Evolutionary conservation across 2,797 vertebrate genomes (phyloP).

Genomic region (Eulemur albifrons): DNA sequence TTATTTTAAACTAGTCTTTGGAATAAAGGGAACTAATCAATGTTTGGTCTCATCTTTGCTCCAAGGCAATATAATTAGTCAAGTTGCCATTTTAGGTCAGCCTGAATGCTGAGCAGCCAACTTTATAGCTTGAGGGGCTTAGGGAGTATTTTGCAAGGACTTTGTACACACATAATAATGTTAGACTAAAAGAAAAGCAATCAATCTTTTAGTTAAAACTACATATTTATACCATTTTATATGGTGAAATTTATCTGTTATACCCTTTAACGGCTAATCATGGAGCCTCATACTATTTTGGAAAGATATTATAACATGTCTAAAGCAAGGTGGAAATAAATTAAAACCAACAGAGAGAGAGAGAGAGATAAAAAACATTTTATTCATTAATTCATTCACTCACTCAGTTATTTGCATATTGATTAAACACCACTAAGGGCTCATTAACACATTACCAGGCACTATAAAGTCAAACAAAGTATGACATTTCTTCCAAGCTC

Average conservation of each 20-base stretch:
- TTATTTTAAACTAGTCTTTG: slow-evolving; percentile 68
- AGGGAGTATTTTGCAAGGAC: slow-evolving; percentile 15
- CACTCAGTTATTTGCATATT: not conserved
- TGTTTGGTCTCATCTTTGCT: not conserved
- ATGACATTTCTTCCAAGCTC: not conserved
- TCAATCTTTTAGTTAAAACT: not conserved
- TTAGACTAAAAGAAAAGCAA: not conserved
- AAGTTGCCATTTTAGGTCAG: slow-evolving; percentile 22
- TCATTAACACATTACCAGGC: not conserved
- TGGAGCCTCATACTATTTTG: slow-evolving; percentile 15
- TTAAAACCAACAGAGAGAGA: slow-evolving; percentile 37
- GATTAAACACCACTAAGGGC: not conserved
- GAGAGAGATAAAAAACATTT: not conserved
- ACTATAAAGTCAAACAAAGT: not conserved
- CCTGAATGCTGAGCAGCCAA: slow-evolving; percentile 3
- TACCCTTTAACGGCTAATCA: not conserved
- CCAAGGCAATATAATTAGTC: slow-evolving; percentile 62
- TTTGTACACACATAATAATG: slow-evolving; percentile 32
- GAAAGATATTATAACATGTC: not conserved
- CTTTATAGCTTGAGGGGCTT: not conserved
- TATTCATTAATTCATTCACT: not conserved
- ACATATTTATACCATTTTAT: not conserved
- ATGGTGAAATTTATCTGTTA: not conserved
- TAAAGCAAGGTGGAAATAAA: slow-evolving; percentile 22
- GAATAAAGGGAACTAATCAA: not conserved